Evolutionary conservation across 2,888 invertebrate genomes (phyloP), one percentile per base, ranked within the genome.

Genomic region (Cyclophora albipunctata): DNA sequence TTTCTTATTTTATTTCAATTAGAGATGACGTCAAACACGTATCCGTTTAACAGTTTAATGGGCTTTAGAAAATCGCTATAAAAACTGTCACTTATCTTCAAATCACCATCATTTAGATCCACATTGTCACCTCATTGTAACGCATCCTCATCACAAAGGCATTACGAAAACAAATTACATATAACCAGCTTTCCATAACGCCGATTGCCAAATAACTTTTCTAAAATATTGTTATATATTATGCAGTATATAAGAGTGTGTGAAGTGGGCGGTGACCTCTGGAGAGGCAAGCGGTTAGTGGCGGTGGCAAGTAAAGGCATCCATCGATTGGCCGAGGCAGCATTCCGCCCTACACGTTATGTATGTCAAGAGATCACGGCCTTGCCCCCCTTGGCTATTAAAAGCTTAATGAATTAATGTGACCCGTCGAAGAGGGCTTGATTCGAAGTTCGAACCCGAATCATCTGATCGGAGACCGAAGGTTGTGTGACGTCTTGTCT

Each of bases 331-430:
- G 83, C 79, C 77, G 84, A 84, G 73, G 74, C 75, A 81, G 83
- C 84, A 78, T 73, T 71, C 71, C 79, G 74, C 78, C 79, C 79
- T 80, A 69, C 73, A 20, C 70, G 73, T 67, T 78, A 75, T 81
- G 73, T 84, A 65, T 88, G 88, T 87, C 88, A 87, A 88, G 88
- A 74, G 76, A 63, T 62, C 60, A 56, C 75, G 85, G 84, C 87
- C 87, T 88, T 86, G 87, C 81, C 83, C 87, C 79, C 81, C 76
- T 86, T 87, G 62, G 73, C 84, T 86, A 84, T 83, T 86, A 84
- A 86, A 84, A 85, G 81, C 84, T 73, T 86, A 81, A 84, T 84
- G 82, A 83, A 81, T 81, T 77, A 81, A 75, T 75, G 78, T 81
- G 73, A 75, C 67, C 70, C 65, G 63, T 78, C 62, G 61, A 81